Base-by-base conservation (phyloP, 2,888 invertebrate species). In the Caenorhabditis sp. region DNA sequence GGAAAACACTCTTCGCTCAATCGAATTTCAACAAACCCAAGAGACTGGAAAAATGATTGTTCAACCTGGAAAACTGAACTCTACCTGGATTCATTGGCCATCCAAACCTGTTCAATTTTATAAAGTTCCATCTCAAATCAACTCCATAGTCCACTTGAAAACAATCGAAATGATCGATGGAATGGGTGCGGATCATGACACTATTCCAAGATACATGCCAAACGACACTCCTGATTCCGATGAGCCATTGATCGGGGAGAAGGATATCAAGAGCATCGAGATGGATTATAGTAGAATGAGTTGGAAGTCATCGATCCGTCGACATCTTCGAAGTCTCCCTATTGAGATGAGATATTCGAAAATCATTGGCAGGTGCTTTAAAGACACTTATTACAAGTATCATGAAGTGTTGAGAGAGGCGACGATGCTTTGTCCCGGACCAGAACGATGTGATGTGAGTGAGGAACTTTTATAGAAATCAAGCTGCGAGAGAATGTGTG, bases 371-470 rank as follows among this genome's bases (percentile, higher is more conserved):
- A 53, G 61, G 12, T 78, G 78, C 36, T 78, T 62, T 53, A 31
- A 57, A 7, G 21, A 63, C 21, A 63, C 70, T 0, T 76, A 64
- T 43, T 73, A 76, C 21, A 52, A 50, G 20, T 73, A 61, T 23
- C 64, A 72, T 38, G 57, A 61, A 10, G 31, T 26, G 17, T 52
- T 57, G 17, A 58, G 43, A 25, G 56, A 71, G 38, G 49, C 65
- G 12, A 59, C 25, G 21, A 73, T 78, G 64, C 31, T 67, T 20
- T 78, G 78, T 60, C 76, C 78, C 0, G 76, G 76, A 26, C 76
- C 78, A 5, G 78, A 78, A 25, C 59, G 76, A 59, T 78, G 78
- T 57, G 66, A 70, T 59, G 74, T 77, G 20, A 57, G n/a, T n/a
- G n/a, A n/a, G n/a, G n/a, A n/a, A n/a, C n/a, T n/a, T n/a, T n/a